Evolutionary conservation across 2,113 vertebrate genomes (phyloP).

Genomic region (Jacana jacana): DNA sequence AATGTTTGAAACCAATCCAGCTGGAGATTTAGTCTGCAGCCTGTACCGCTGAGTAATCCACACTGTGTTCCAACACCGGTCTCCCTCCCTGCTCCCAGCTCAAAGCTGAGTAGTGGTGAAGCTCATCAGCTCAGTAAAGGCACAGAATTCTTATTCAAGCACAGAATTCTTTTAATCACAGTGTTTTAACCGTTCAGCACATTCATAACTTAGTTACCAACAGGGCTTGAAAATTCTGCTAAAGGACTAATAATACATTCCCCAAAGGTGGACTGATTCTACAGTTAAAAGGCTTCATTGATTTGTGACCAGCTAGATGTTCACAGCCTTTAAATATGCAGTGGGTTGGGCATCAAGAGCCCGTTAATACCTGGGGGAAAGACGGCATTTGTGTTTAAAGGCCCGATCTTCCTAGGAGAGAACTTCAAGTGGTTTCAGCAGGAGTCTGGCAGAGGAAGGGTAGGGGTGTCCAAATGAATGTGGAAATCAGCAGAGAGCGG

Average conservation of each 20-base stretch:
- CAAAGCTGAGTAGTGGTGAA: background rate
- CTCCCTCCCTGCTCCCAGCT: background rate
- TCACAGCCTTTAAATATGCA: background rate
- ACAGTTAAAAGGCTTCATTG: background rate
- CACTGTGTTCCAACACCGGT: background rate
- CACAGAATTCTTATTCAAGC: background rate
- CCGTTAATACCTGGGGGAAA: background rate
- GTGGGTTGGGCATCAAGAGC: background rate
- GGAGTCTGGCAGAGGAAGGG: background rate
- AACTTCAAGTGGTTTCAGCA: background rate
- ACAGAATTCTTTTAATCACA: background rate
- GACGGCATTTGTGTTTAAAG: background rate
- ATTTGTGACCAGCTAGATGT: conserved; percentile 8
- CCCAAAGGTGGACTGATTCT: conserved; percentile 26
- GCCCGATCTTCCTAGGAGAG: background rate
- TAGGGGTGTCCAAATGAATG: background rate
- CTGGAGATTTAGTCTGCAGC: background rate
- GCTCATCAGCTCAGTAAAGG: background rate
- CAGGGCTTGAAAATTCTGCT: background rate
- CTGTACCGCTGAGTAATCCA: background rate
- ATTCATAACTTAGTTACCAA: background rate
- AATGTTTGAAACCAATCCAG: background rate
- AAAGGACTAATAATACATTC: background rate
- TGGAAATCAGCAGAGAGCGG: background rate
- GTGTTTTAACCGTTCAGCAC: background rate